A percentile compares a stretch with the other conserved stretches of the same genome.
These are phyloP conservation scores for Protaetia brevitarsis DNA, from an alignment of 1,140 invertebrate genomes.

Conservation along the genomic window DNA sequence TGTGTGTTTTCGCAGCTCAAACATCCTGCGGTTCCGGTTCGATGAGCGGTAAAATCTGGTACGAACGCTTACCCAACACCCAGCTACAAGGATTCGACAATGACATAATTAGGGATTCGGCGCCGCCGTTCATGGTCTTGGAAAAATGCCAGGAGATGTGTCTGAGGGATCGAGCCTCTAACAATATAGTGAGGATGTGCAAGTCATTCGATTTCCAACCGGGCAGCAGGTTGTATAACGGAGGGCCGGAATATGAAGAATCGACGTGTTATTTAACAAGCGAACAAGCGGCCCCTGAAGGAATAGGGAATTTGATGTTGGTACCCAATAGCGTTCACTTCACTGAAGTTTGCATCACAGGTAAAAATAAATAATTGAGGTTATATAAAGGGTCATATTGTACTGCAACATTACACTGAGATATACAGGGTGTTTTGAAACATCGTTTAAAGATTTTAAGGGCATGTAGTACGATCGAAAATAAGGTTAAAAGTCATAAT, in stretches of 20 bases:
- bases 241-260: constrained; percentile 82
- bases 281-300: constrained; percentile 80
- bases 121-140: constrained; percentile 78
- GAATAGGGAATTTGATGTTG: constrained; percentile 78
- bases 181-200: constrained; percentile 77
- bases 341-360: constrained; percentile 83
- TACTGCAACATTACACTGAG: not conserved
- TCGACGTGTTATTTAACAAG: constrained; percentile 84
- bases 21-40: constrained; percentile 83
- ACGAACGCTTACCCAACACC: constrained; percentile 83
- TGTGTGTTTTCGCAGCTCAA: constrained; percentile 64
- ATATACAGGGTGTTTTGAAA: too few relatives aligned
- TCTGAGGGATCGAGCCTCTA: constrained; percentile 72
- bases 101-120: constrained; percentile 78
- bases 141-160: constrained; percentile 84
- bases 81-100: constrained; percentile 85
- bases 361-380: constrained; percentile 67
- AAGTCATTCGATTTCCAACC: constrained; percentile 88
- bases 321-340: constrained; percentile 85
- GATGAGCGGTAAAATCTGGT: constrained; percentile 73
- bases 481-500: too few relatives aligned
- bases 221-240: constrained; percentile 75
- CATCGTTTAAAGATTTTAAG: too few relatives aligned
- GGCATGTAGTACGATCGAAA: too few relatives aligned
- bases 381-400: constrained; percentile 5